Evolutionary conservation across 2,888 invertebrate genomes (phyloP), one percentile per base, ranked within the genome.

Genomic region (Ichneumon xanthorius): DNA sequence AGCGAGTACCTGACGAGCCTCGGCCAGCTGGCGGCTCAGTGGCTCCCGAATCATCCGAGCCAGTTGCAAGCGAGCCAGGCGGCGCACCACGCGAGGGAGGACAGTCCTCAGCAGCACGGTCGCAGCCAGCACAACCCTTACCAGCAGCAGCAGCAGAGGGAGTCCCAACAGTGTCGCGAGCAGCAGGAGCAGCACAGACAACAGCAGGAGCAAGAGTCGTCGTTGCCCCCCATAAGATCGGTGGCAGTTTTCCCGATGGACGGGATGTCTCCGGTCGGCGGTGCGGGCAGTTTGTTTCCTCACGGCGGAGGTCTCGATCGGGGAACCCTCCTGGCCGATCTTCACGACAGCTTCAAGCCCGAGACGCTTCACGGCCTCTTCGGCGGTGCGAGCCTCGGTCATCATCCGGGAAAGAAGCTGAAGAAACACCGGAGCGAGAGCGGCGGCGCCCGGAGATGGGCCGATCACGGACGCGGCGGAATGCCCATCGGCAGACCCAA

Each of bases 401-500:
- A 89, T 26, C 91, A 90, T 58, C 87, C 90, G 26, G 85, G 72
- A 0, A 94, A 93, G 45, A 93, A 93, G 71, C 67, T 91, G 16
- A 94, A 94, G 84, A 93, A 93, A 70, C 92, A 92, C 84, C 87
- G 92, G 5, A 89, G 90, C 72, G 89, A 89, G 14, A 80, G 84
- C 71, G 92, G 91, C 11, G 65, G 88, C 4, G 89, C 92, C 0
- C 88, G 94, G 11, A 88, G 93, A 65, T 94, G 94, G 94, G 89
- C 87, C n/a, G 93, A 93, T 3, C 93, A 93, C 26, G 83, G 90
- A 3, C 80, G 87, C 9, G 84, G 93, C 0, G 91, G 92, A 1
- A 85, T 95, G 93, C 87, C 95, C 96, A 97, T 96, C 93, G 96
- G 97, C 92, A 95, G 98, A 91, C 98, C 98, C 78, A 98, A 98